Evolutionary conservation across 2,888 invertebrate genomes (phyloP).

Genomic region (Diplazon laetatorius): DNA sequence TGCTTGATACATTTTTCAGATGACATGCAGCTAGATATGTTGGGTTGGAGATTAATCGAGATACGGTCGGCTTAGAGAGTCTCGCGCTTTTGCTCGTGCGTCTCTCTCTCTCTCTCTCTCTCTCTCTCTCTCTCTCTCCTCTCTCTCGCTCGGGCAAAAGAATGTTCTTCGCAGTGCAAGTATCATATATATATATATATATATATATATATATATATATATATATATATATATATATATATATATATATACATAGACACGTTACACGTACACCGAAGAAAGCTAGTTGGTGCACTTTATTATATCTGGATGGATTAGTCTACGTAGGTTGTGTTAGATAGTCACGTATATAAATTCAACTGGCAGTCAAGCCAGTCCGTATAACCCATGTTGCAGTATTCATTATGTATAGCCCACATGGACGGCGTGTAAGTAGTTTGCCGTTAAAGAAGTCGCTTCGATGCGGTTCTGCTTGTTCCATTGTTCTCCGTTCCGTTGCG

Average conservation of each 20-base stretch:
- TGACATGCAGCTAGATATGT: slow-evolving; percentile 32
- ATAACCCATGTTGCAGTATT: background rate
- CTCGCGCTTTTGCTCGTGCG: background rate
- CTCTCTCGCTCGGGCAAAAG: slow-evolving; percentile 12
- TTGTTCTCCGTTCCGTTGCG: slow-evolving; percentile 54
- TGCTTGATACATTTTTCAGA: slow-evolving; percentile 40
- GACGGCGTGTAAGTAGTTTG: slow-evolving; percentile 31
- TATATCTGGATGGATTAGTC: slow-evolving; percentile 55
- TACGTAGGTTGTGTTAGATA: slow-evolving; percentile 54
- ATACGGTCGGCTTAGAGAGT: slow-evolving; percentile 38
- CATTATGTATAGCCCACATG: slow-evolving; percentile 7
- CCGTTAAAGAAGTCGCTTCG: slow-evolving; percentile 47
- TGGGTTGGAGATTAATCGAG: slow-evolving; percentile 43
- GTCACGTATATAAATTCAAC: slow-evolving; percentile 52
- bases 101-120: too few relatives aligned
- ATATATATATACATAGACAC: background rate
- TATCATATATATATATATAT: slow-evolving; percentile 2
- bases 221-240: too few relatives aligned
- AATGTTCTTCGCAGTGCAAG: slow-evolving; percentile 20
- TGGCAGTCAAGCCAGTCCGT: slow-evolving; percentile 35
- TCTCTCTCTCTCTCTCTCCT: too few relatives aligned
- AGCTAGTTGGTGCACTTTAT: slow-evolving; percentile 58
- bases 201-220: too few relatives aligned
- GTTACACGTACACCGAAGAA: slow-evolving; percentile 44
- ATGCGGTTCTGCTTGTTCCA: slow-evolving; percentile 53